Evolutionary conservation across 2,888 invertebrate genomes (phyloP), one percentile per base, ranked within the genome.

Genomic region (Leucophenga montana): DNA sequence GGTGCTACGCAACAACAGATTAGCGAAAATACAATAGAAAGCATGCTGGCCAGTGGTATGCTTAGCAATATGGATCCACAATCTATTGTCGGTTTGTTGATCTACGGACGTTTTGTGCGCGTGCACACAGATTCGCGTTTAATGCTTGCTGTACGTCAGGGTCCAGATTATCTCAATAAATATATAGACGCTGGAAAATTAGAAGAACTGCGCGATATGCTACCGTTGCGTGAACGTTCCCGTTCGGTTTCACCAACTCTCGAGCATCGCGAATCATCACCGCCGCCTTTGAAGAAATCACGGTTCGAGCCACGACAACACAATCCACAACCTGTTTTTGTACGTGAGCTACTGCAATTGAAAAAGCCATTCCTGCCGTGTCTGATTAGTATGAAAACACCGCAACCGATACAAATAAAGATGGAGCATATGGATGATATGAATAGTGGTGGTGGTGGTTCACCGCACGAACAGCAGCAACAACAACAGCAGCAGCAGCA

Each of bases 71-170:
- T 95, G 67, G 91, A 93, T 78, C 94, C 95, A 14, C 93, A 94
- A 77, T 95, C 95, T 1, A 94, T 96, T 81, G 93, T 94, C 78
- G 95, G 95, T 4, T 93, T 96, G 78, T 93, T 94, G 79, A 91
- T 95, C 70, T 95, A 95, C 88, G 95, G 95, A n/a, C 95, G 94
- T 90, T 90, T 95, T 73, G 92, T 96, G 77, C 91, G 93, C 46
- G 94, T 95, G 14, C 93, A 84, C 92, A 92, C 94, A 61, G 95
- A 94, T 46, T 94, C 95, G 13, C 93, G 93, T 83, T 87, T 96
- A 66, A 94, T 94, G 80, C 91, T 92, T 76, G 95, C 94, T 8
- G 94, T 95, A 76, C 90, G 92, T 16, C 94, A 95, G 80, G 95
- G 95, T 6, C 92, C 94, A 14, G 91, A 94, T 66, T 93, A 94